Conservation (phyloP, 1,140 invertebrate species). For the Camponotus floridanus region DNA sequence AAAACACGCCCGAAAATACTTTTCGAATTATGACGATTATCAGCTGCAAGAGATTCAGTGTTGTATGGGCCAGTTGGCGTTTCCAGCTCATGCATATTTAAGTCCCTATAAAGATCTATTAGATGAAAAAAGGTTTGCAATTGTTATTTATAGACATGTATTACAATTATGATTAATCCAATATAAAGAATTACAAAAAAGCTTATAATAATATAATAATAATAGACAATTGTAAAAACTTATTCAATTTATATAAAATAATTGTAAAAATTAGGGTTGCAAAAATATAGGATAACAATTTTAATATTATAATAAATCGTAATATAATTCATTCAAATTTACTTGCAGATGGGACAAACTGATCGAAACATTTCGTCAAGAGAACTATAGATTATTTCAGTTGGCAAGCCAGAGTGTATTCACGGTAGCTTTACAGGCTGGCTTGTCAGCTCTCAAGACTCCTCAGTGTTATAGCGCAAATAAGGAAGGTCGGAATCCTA, state of each 20-base stretch:
- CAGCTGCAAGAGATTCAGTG: constrained; percentile 95
- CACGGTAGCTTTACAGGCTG: constrained; percentile 96
- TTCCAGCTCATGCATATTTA: constrained; percentile 93
- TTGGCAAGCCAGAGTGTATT: constrained; percentile 96
- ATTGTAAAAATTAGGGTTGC: too few relatives aligned
- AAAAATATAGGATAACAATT: too few relatives aligned
- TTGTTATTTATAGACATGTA: not conserved
- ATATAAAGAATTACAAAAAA: not conserved
- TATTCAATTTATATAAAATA: not conserved
- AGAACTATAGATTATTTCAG: constrained; percentile 98
- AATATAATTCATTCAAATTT: constrained; percentile 31
- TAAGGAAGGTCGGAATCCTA: constrained; percentile 90
- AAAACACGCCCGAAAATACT: constrained; percentile 97
- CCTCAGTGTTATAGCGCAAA: constrained; percentile 92
- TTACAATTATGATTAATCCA: constrained; percentile 6
- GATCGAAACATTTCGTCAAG: constrained; percentile 96
- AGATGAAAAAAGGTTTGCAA: constrained; percentile 85
- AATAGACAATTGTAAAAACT: not conserved
- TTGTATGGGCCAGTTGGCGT: constrained; percentile 98
- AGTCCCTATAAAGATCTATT: constrained; percentile 91
- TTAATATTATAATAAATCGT: not conserved
- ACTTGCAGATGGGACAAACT: constrained; percentile 92
- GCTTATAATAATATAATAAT: not conserved
- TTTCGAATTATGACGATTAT: constrained; percentile 94
- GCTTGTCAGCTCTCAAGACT: constrained; percentile 97